Percentiles rank a stretch among this genome's conserved stretches.
Conservation (phyloP, 2,888 invertebrate species). For the Polylopha cassiicola region DNA sequence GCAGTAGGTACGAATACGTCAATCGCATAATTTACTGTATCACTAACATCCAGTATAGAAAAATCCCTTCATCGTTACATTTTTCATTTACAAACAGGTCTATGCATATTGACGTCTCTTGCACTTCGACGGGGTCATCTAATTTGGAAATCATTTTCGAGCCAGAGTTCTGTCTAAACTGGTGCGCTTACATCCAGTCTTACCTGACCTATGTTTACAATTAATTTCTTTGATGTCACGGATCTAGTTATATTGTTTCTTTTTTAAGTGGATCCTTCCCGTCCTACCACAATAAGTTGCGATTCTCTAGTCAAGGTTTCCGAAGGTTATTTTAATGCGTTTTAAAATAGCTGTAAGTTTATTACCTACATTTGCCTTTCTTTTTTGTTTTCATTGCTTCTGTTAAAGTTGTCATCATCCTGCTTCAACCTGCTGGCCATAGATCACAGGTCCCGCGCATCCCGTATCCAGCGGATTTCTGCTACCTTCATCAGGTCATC, state of each 20-base stretch:
- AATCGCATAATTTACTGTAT: too few relatives aligned
- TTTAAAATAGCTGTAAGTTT: too few relatives aligned
- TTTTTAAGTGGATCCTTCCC: constrained; percentile 6
- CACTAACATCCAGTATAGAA: background rate
- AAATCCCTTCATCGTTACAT: background rate
- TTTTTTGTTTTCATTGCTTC: too few relatives aligned
- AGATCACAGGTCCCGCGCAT: too few relatives aligned
- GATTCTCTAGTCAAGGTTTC: constrained; percentile 32
- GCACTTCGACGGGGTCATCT: constrained; percentile 23
- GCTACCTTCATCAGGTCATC: too few relatives aligned
- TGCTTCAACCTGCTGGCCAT: too few relatives aligned
- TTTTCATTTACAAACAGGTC: constrained; percentile 22
- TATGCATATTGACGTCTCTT: constrained; percentile 31
- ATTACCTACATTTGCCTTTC: too few relatives aligned
- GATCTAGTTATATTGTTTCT: constrained; percentile 22
- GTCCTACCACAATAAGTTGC: constrained; percentile 50
- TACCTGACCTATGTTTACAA: constrained; percentile 14
- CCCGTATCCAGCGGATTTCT: too few relatives aligned
- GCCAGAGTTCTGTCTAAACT: constrained; percentile 7
- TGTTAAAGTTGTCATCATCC: too few relatives aligned
- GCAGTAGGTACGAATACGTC: too few relatives aligned
- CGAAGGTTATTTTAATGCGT: constrained; percentile 31
- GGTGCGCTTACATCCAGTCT: constrained; percentile 18
- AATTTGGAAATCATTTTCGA: constrained; percentile 8
- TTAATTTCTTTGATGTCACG: background rate